phyloP scores from a whole-genome alignment of 1,140 invertebrate species.

The Lasioglossum albipes region DNA sequence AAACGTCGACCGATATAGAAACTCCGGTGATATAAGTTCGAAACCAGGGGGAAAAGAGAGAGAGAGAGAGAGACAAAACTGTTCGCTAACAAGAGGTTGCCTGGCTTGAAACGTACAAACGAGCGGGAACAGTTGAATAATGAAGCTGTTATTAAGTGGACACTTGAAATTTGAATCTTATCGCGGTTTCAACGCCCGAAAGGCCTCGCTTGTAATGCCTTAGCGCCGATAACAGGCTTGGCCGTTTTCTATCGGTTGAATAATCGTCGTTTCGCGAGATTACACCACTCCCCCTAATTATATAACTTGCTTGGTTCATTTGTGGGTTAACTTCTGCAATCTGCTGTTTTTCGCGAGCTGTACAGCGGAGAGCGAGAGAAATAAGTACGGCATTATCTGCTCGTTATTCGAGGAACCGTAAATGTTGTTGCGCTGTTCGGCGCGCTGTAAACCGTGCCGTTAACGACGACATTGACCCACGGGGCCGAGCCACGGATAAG shows the following conservation, averaged over 20 bases:
- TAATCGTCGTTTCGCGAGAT: conserved; percentile 6
- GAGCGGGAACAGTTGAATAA: not conserved
- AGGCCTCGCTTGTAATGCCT: not conserved
- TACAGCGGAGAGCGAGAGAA: too few species aligned
- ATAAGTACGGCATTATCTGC: not conserved
- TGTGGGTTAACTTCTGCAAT: not conserved
- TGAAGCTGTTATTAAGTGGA: not conserved
- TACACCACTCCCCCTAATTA: conserved; percentile 1
- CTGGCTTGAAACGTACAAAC: not conserved
- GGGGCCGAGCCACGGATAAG: conserved; percentile 5
- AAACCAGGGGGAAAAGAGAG: not conserved
- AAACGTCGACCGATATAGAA: conserved; percentile 38
- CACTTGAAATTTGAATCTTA: conserved; percentile 1
- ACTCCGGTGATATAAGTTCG: conserved; percentile 7
- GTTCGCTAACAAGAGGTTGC: not conserved
- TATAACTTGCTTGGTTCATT: not conserved
- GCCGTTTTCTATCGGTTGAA: not conserved
- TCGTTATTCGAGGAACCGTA: not conserved
- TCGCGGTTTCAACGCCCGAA: not conserved
- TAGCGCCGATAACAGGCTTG: not conserved
- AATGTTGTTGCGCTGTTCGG: not conserved
- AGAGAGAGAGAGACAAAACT: not conserved
- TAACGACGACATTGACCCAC: conserved; percentile 27
- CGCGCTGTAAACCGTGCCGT: not conserved
- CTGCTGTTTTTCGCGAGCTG: too few species aligned